Percentiles rank a stretch among this genome's conserved stretches.
phyloP scores from a whole-genome alignment of 2,888 invertebrate genomes.

The Rhagonycha fulva region DNA sequence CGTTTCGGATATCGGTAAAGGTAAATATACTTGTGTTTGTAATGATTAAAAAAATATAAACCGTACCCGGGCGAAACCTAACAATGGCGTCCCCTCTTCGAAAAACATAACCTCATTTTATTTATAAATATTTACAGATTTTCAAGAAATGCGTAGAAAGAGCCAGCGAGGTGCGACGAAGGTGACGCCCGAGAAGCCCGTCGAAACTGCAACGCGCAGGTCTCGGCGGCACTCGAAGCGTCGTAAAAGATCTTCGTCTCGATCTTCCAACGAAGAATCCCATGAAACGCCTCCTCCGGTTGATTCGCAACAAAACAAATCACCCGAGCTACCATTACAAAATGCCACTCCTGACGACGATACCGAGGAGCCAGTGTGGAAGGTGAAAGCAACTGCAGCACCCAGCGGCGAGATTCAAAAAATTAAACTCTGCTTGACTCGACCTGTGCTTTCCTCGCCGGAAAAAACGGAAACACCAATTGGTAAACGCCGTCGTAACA shows the following conservation, averaged over 20 bases:
- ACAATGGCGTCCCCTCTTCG: slow-evolving; percentile 25
- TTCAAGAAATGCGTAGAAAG: slow-evolving; percentile 70
- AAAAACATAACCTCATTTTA: slow-evolving; percentile 13
- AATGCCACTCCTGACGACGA: slow-evolving; percentile 25
- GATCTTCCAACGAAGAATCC: slow-evolving; percentile 42
- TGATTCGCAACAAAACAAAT: slow-evolving; percentile 16
- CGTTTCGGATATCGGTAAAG: not conserved
- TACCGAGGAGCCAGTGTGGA: slow-evolving; percentile 59
- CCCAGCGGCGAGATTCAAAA: slow-evolving; percentile 66
- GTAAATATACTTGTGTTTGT: not conserved
- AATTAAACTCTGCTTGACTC: slow-evolving; percentile 66
- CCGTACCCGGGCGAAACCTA: slow-evolving; percentile 5
- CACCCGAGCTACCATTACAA: not conserved
- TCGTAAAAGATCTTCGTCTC: slow-evolving; percentile 55
- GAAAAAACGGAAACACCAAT: slow-evolving; percentile 59
- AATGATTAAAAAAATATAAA: not conserved
- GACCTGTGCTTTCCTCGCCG: slow-evolving; percentile 60
- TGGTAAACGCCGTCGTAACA: slow-evolving; percentile 57
- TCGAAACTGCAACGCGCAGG: slow-evolving; percentile 47
- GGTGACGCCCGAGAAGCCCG: slow-evolving; percentile 67
- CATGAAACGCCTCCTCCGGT: slow-evolving; percentile 38
- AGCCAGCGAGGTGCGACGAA: slow-evolving; percentile 71
- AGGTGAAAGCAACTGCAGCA: slow-evolving; percentile 58
- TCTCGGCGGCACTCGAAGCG: slow-evolving; percentile 56
- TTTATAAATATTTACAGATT: not conserved